A percentile compares a stretch with the other conserved stretches of the same genome.
These are phyloP conservation scores for Spodoptera litura DNA, from an alignment of 1,140 invertebrate genomes.

Conservation along the genomic window DNA sequence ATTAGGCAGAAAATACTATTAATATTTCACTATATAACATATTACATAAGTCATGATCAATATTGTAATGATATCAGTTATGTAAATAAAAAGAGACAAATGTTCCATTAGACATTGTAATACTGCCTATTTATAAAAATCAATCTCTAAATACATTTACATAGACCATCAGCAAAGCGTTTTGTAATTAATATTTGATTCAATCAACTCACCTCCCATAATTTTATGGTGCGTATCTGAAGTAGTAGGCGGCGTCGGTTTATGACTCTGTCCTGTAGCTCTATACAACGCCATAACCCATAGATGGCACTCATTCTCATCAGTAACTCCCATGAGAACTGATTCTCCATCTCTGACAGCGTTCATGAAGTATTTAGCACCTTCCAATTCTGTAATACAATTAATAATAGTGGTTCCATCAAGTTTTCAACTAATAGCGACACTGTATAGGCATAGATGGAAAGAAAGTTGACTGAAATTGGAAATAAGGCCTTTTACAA, in stretches of 20 bases:
- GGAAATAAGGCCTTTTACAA: neutral
- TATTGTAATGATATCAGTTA: too few species aligned
- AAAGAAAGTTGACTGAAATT: slow-evolving; percentile 1
- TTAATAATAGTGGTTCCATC: slow-evolving; percentile 12
- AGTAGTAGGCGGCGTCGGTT: slow-evolving; percentile 97
- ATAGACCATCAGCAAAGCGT: too few species aligned
- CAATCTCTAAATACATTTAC: too few species aligned
- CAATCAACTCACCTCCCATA: slow-evolving; percentile 78
- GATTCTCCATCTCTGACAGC: slow-evolving; percentile 99
- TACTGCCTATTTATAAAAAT: too few species aligned
- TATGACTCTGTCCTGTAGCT: slow-evolving; percentile 99
- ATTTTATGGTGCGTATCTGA: slow-evolving; percentile 88
- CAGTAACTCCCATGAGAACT: slow-evolving; percentile 98
- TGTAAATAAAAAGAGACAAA: too few species aligned
- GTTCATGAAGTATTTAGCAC: slow-evolving; percentile 98
- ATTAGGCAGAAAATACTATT: too few species aligned
- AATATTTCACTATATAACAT: too few species aligned
- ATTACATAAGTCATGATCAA: too few species aligned
- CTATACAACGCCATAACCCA: slow-evolving; percentile 99
- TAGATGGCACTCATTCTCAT: slow-evolving; percentile 98
- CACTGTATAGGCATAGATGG: neutral
- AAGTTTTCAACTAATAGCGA: neutral
- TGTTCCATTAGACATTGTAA: too few species aligned
- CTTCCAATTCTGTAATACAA: slow-evolving; percentile 90
- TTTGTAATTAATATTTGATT: too few species aligned